Percentiles rank a stretch among this genome's conserved stretches.
phyloP scores from a whole-genome alignment of 1,140 invertebrate genomes.

The Microvelia longipes region DNA sequence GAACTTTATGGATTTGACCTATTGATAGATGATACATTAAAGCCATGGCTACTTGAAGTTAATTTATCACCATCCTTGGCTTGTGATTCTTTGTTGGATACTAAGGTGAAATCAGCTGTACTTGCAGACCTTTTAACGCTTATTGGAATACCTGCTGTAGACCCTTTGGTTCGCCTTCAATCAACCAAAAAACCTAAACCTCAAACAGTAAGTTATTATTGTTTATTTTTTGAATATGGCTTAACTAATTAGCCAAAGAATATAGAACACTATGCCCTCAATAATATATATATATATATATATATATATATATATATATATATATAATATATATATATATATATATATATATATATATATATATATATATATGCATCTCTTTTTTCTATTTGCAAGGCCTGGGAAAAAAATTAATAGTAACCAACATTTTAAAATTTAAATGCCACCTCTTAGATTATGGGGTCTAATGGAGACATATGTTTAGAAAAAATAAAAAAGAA shows the following conservation, averaged over 20 bases:
- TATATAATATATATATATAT: not conserved
- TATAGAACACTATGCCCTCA: not conserved
- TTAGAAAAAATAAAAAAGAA: too few relatives aligned
- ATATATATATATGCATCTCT: too few relatives aligned
- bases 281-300: not conserved
- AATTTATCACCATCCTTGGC: constrained; percentile 87
- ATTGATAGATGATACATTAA: constrained; percentile 73
- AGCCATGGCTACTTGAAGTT: constrained; percentile 85
- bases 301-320: not conserved
- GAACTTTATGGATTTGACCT: constrained; percentile 95
- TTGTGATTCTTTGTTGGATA: constrained; percentile 81
- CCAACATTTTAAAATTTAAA: too few relatives aligned
- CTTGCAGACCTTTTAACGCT: constrained; percentile 78
- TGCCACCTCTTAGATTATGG: too few relatives aligned
- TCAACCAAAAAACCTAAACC: constrained; percentile 5
- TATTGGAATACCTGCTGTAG: constrained; percentile 67
- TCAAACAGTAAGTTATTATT: not conserved
- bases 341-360: not conserved
- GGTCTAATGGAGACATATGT: too few relatives aligned
- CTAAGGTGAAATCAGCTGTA: constrained; percentile 80
- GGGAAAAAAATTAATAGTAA: too few relatives aligned
- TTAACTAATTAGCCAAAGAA: not conserved
- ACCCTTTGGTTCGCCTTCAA: constrained; percentile 37
- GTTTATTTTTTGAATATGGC: too few relatives aligned
- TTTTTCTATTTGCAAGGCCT: too few relatives aligned